Conservation (phyloP, 2,113 vertebrate genomes). For the Turdus rufiventris region DNA sequence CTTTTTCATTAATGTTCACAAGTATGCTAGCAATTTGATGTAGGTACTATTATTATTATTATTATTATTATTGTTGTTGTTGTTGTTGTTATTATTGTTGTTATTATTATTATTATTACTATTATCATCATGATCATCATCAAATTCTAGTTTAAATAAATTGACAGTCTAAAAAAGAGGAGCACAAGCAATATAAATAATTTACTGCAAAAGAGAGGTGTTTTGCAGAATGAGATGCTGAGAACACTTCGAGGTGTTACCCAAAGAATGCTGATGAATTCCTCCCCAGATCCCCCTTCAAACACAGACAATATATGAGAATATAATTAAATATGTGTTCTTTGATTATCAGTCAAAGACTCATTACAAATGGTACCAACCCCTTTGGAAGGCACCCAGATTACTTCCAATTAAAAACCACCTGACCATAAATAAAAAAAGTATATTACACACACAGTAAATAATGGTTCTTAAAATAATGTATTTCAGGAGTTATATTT, state of each 20-base stretch:
- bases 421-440: conserved; percentile 72
- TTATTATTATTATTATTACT: too few relatives aligned
- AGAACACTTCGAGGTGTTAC: neutral
- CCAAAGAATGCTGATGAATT: neutral
- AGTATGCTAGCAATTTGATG: neutral
- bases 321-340: neutral
- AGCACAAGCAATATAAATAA: neutral
- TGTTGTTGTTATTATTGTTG: too few relatives aligned
- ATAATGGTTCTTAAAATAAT: conserved; percentile 69
- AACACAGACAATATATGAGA: neutral
- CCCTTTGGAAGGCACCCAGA: conserved; percentile 50
- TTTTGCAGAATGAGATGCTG: neutral
- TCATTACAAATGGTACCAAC: neutral
- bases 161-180: neutral
- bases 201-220: neutral
- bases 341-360: conserved; percentile 12
- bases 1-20: neutral
- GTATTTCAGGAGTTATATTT: conserved; percentile 43
- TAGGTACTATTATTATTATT: too few relatives aligned
- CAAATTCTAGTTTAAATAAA: neutral
- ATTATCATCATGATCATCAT: too few relatives aligned
- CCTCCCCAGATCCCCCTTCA: neutral
- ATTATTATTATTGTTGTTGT: too few relatives aligned
- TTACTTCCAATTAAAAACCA: conserved; percentile 64
- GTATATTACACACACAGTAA: conserved; percentile 40